These are phyloP conservation scores for Neoseiulus cucumeris DNA, from an alignment of 1,140 invertebrate genomes.

Conservation along the genomic window DNA sequence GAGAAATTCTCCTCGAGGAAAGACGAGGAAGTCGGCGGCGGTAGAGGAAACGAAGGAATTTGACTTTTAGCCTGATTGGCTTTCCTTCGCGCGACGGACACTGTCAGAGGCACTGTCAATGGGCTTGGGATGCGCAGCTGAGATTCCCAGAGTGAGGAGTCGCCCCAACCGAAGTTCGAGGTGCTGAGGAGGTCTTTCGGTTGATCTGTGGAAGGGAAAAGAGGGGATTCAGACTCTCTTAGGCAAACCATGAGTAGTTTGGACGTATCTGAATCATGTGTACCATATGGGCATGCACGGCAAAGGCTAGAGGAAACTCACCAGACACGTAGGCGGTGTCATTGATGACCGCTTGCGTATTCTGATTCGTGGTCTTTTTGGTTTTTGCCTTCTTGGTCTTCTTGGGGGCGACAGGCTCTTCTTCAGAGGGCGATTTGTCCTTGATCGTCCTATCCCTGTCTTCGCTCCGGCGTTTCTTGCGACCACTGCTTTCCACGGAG, in stretches of 20 bases:
- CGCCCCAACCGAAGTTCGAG: constrained; percentile 2
- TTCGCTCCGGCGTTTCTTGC: background rate
- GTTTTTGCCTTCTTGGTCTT: constrained; percentile 4
- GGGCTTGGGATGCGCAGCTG: constrained; percentile 5
- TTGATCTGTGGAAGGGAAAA: background rate
- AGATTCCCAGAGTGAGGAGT: background rate
- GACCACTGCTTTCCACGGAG: background rate
- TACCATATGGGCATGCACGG: background rate
- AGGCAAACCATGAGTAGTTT: background rate
- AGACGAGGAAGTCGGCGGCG: too few relatives aligned
- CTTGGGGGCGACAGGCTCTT: background rate
- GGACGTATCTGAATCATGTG: background rate
- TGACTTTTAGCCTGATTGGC: background rate
- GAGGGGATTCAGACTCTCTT: background rate
- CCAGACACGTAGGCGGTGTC: constrained; percentile 4
- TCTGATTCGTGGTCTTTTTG: background rate
- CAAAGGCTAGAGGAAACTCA: too few relatives aligned
- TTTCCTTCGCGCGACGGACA: background rate
- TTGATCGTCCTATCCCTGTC: background rate
- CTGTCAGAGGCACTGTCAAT: constrained; percentile 8
- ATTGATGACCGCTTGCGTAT: constrained; percentile 1
- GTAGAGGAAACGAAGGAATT: too few relatives aligned
- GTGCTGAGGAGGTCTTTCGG: background rate
- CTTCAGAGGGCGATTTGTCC: background rate
- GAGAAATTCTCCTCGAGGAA: constrained; percentile 2